phyloP scores from a whole-genome alignment of 2,113 vertebrate species.

The Tachycineta bicolor region DNA sequence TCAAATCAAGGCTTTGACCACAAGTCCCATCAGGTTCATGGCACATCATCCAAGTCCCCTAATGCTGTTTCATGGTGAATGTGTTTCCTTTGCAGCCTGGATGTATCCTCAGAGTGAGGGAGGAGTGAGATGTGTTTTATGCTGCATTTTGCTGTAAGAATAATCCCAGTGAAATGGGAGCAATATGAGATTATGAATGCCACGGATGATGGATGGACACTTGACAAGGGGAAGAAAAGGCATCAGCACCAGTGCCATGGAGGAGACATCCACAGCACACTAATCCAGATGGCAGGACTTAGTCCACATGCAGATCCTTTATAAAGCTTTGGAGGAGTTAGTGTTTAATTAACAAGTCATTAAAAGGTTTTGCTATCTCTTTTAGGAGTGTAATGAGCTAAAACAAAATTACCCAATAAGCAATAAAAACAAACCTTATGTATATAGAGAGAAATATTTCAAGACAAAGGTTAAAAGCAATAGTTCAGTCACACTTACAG shows the following conservation, averaged over 20 bases:
- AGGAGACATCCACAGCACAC: fast-evolving
- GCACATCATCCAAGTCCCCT: background rate
- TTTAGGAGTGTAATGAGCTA: background rate
- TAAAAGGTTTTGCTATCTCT: background rate
- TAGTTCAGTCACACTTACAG: background rate
- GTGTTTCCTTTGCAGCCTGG: background rate
- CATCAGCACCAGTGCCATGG: background rate
- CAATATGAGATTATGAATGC: background rate
- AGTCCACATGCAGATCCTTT: background rate
- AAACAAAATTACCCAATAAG: background rate
- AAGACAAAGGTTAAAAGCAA: background rate
- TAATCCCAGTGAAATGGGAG: background rate
- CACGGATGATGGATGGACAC: background rate
- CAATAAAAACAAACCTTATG: background rate
- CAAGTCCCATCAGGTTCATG: background rate
- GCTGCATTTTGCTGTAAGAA: background rate
- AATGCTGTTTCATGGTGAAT: background rate
- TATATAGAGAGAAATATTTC: background rate
- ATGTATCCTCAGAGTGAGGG: background rate
- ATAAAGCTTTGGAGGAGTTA: background rate
- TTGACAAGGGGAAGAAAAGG: background rate
- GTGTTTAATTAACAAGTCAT: background rate
- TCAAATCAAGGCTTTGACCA: background rate
- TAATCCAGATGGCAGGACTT: background rate
- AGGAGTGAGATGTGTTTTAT: background rate